Evolutionary conservation across 35 echinoderm and acorn worm genomes (phyloP).

Genomic region (Lytechinus pictus): DNA sequence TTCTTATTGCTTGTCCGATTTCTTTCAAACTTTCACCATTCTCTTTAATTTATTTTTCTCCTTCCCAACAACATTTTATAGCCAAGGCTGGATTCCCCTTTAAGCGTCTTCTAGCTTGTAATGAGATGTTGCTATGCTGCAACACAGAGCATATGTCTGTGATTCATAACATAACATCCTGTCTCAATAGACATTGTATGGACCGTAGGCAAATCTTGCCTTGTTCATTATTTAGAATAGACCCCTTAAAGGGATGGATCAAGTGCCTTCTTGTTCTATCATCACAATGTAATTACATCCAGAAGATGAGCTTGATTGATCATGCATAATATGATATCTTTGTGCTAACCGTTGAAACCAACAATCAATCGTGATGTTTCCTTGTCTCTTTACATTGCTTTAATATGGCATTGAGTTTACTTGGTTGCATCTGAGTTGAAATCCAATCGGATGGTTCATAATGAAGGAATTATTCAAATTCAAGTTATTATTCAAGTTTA

Average conservation of each 20-base stretch:
- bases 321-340: not conserved
- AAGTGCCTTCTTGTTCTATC: not conserved
- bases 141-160: slow-evolving; percentile 32
- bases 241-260: slow-evolving; percentile 24
- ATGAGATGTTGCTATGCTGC: slow-evolving; percentile 25
- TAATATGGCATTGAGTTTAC: too few relatives aligned
- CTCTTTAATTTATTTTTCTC: too few relatives aligned
- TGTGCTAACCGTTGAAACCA: not conserved
- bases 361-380: not conserved
- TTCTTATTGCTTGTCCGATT: too few relatives aligned
- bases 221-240: not conserved
- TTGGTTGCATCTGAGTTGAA: too few relatives aligned
- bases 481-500: too few relatives aligned
- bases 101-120: not conserved
- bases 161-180: slow-evolving; percentile 57
- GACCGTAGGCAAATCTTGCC: not conserved
- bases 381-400: not conserved
- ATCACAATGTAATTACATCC: not conserved
- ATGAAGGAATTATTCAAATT: too few relatives aligned
- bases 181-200: not conserved
- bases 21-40: too few relatives aligned
- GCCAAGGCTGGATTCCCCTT: too few relatives aligned
- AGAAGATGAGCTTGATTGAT: not conserved
- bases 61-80: too few relatives aligned
- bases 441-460: too few relatives aligned